Base-by-base conservation (phyloP, 2,113 vertebrate genomes). In the Esox niger region DNA sequence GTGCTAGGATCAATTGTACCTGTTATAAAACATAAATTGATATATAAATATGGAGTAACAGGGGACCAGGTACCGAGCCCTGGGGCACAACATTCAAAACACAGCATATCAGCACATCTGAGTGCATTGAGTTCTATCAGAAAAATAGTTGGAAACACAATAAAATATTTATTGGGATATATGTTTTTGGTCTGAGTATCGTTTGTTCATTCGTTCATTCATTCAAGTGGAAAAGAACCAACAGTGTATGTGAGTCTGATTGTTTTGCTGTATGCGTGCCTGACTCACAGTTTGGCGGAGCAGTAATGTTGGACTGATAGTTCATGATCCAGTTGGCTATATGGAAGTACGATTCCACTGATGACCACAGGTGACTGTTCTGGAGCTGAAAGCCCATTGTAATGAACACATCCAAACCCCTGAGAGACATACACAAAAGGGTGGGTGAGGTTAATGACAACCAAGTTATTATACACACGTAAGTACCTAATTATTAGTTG, bases 241-340 rank as follows among this genome's bases (percentile, higher is more conserved):
- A n/a, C n/a, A n/a, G 17, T 38, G 31, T 43, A 21, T 52, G 29
- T 38, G 6, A 30, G 17, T 64, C 26, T 27, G 9, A 30, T 46
- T 47, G 43, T n/a, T 21, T 46, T 23, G 33, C 13, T 46, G 23
- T 31, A 25, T 57, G 55, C 5, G 11, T 27, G 55, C 15, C 25
- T 55, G 38, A 80, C 91, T 91, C 49, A 92, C 91, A 93, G 76
- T 91, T 89, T 70, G 85, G 74, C 38, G 79, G 82, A 71, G 57
- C 61, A 17, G 79, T 82, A 65, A 68, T 56, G 29, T 74, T 84
- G 33, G 88, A 81, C 52, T 71, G 83, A 77, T 88, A 91, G 64
- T 79, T 87, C 69, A 90, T 65, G 76, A 92, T 79, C 91, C 90
- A 92, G 80, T 86, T 77, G 29, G 68, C 55, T 46, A 87, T 80